Base-by-base conservation (phyloP, 2,113 vertebrate species). In the Sylvicapra grimmia region DNA sequence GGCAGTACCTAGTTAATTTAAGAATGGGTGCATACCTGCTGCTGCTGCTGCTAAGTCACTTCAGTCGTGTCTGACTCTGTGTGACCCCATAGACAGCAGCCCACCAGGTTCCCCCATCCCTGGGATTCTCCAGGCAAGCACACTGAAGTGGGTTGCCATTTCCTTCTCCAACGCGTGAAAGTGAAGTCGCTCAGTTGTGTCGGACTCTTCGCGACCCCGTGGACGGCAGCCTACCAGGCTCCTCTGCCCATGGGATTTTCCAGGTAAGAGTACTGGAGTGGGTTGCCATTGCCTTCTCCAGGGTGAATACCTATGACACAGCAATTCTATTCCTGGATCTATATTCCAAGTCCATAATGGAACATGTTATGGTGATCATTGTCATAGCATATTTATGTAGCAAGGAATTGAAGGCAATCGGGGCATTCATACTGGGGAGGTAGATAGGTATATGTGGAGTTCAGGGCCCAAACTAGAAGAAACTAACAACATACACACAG, bases 1-100 rank as follows among this genome's bases (percentile, higher is more conserved):
- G 51, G 18, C 33, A 59, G 11, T 89, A 89, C 18, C 58, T 14
- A 54, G 58, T 89, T 89, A 56, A 56, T 89, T 82, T 94, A 89
- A 94, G 27, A 87, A 61, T 63, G 80, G 85, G n/a, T 65, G 31
- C n/a, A 63, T 79, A 86, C 47, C 72, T 61, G 58, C 25, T 61
- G 59, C 59, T 29, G 56, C 58, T 59, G 25, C 59, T 61, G 58
- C 58, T 59, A 61, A 61, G 59, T 61, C 27, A 1, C 27, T 61
- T 61, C 10, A 61, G 59, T 61, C 11, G 0, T 61, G 59, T 0
- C 59, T 27, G 4, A 61, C 27, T 59, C 58, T 61, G 59, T 61
- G 59, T 4, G 5, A 61, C 59, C 11, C 27, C 11, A 59, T 12
- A 59, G 58, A 59, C 25, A 0, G 25, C 10, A 59, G 58, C 25